Conservation (phyloP, 2,113 vertebrate species). For the Dolichallabes microphthalmus region DNA sequence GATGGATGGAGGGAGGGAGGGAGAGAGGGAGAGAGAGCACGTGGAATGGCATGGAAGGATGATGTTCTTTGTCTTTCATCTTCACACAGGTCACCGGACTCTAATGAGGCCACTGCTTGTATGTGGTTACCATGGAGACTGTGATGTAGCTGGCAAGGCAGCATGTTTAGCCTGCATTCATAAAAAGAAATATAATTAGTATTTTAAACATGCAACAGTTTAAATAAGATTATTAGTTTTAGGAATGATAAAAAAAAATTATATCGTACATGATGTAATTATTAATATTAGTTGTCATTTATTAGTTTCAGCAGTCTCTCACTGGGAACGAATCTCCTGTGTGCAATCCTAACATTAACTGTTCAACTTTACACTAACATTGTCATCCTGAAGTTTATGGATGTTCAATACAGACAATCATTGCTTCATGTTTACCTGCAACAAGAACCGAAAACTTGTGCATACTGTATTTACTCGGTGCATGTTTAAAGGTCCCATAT, state of each 20-base stretch:
- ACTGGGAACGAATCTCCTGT: not conserved
- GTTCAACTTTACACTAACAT: not conserved
- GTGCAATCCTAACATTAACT: not conserved
- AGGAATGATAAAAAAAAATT: too few species aligned
- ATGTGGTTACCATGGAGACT: constrained; percentile 54
- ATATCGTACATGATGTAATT: too few species aligned
- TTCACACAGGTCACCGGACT: constrained; percentile 25
- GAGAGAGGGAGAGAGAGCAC: not conserved
- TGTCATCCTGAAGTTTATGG: too few species aligned
- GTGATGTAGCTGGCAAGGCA: constrained; percentile 53
- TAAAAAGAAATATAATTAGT: not conserved
- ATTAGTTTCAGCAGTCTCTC: not conserved
- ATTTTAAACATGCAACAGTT: not conserved
- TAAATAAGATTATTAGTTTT: too few species aligned
- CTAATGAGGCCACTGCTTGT: constrained; percentile 58
- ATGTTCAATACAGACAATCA: not conserved
- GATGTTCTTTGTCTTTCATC: not conserved
- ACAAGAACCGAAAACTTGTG: not conserved
- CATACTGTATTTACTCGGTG: not conserved
- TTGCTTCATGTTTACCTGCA: not conserved
- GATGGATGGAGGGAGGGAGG: not conserved
- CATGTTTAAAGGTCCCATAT: not conserved
- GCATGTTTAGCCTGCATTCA: constrained; percentile 30
- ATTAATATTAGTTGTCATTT: too few species aligned
- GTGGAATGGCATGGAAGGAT: not conserved